A percentile compares a stretch with the other conserved stretches of the same genome.
Conservation (phyloP, 2,888 invertebrate species). For the Acleris laterana region DNA sequence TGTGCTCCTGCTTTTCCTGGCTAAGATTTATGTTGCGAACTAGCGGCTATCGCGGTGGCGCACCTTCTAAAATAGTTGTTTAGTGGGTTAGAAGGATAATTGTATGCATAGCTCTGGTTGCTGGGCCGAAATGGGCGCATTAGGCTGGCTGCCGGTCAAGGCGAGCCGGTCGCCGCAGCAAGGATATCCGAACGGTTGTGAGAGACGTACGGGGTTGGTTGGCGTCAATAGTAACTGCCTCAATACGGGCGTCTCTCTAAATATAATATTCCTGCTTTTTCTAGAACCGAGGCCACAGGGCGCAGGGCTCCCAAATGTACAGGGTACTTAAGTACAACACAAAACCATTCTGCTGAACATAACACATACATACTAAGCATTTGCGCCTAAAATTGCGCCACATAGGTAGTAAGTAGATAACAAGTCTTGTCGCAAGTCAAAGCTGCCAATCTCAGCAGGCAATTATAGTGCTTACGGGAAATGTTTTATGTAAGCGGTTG, state of each 20-base stretch:
- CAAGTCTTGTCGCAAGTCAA: conserved; percentile 3
- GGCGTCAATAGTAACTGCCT: conserved; percentile 76
- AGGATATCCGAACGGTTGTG: conserved; percentile 56
- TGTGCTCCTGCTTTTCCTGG: conserved; percentile 14
- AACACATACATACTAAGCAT: no score
- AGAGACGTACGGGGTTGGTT: conserved; percentile 83
- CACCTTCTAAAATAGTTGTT: conserved; percentile 18
- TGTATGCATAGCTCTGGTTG: conserved; percentile 31
- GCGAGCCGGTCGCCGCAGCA: conserved; percentile 35
- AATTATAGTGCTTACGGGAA: conserved; percentile 2
- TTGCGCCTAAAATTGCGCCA: neutral
- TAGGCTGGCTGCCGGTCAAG: conserved; percentile 50
- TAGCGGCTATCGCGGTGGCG: neutral
- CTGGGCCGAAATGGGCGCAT: conserved; percentile 34
- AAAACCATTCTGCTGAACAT: no score
- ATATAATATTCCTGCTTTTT: conserved; percentile 79
- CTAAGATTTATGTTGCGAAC: conserved; percentile 10
- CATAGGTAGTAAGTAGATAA: neutral
- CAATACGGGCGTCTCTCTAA: conserved; percentile 81
- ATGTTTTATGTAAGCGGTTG: neutral
- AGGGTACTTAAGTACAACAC: conserved; percentile 54
- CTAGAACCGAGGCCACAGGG: conserved; percentile 78
- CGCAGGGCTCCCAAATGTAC: conserved; percentile 81
- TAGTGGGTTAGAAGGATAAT: conserved; percentile 33
- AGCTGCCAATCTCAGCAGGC: neutral